Evolutionary conservation across 1,140 invertebrate species (phyloP).

Genomic region (Leguminivora glycinivorella): DNA sequence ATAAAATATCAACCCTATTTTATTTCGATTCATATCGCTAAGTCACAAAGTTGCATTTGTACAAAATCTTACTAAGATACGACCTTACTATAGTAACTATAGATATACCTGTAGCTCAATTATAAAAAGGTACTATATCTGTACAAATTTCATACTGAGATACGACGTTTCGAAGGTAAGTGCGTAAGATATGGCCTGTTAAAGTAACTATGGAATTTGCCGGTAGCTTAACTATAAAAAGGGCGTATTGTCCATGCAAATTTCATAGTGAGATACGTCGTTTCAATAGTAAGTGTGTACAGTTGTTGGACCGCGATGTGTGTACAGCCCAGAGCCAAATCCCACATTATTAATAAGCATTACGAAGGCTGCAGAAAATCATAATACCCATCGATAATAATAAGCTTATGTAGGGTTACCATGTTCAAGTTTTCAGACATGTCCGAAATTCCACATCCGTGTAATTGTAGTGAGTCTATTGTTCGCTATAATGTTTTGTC

Average conservation of each 20-base stretch:
- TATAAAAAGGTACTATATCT: neutral
- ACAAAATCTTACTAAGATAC: neutral
- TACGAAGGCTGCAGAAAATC: constrained; percentile 24
- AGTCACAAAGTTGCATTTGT: neutral
- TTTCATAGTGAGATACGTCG: neutral
- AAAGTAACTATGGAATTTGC: neutral
- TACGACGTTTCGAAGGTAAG: neutral
- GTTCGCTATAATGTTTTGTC: too few species aligned
- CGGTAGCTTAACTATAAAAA: neutral
- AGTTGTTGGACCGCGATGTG: constrained; percentile 5
- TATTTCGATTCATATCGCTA: neutral
- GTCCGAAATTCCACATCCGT: too few species aligned
- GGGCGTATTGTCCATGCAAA: neutral
- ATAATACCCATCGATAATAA: constrained; percentile 25
- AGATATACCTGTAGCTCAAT: neutral
- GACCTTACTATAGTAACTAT: neutral
- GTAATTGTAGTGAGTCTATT: neutral
- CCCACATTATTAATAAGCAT: constrained; percentile 24
- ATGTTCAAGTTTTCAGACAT: neutral
- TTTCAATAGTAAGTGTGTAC: neutral
- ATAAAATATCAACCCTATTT: neutral
- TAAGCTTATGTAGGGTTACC: constrained; percentile 22
- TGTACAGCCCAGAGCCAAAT: constrained; percentile 23
- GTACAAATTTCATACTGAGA: neutral
- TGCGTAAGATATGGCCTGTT: too few species aligned